Base-by-base conservation (phyloP, 2,888 invertebrate genomes). In the Thera obeliscata region DNA sequence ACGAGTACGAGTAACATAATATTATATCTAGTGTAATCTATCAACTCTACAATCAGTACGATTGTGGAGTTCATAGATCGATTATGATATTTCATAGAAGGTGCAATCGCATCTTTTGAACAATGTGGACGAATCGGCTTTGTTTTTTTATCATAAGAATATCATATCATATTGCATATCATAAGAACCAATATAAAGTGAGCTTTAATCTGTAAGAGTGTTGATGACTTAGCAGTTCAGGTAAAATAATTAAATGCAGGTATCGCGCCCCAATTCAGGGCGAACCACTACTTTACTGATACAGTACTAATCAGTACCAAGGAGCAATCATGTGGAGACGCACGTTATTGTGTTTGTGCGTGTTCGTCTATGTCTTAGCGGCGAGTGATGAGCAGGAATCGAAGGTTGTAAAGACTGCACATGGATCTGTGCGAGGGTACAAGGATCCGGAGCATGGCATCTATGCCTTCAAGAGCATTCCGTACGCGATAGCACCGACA, bases 381-480 rank as follows among this genome's bases (percentile, higher is more conserved):
- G 64, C 59, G 11, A 54, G 55, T 35, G 68, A 67, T n/a, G 69
- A 63, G 9, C 41, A 6, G 6, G 71, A 71, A 36, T 74, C 77
- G 2, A 71, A 72, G 35, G 7, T 82, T 3, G 79, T 83, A 8
- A 60, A 72, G 22, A 80, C 71, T 2, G 48, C 64, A 0, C 81
- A 85, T 62, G 85, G 87, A 0, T 78, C 82, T 0, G 81, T 87
- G 9, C 73, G 76, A 4, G 86, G 85, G 3, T 82, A 82, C 67
- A 80, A 76, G 58, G 79, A 80, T n/a, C 61, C 71, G 0, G 74
- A 70, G 3, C 70, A 70, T 5, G 75, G 69, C 38, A 46, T 79
- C 1, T 81, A 65, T 55, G 56, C 56, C 4, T 83, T 83, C 63
- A 77, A 76, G 61, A 74, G 77, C 11, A 81, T 85, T n/a, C 84